These are phyloP conservation scores for Asarcornis scutulata DNA, from an alignment of 2,113 vertebrate species.

Conservation along the genomic window DNA sequence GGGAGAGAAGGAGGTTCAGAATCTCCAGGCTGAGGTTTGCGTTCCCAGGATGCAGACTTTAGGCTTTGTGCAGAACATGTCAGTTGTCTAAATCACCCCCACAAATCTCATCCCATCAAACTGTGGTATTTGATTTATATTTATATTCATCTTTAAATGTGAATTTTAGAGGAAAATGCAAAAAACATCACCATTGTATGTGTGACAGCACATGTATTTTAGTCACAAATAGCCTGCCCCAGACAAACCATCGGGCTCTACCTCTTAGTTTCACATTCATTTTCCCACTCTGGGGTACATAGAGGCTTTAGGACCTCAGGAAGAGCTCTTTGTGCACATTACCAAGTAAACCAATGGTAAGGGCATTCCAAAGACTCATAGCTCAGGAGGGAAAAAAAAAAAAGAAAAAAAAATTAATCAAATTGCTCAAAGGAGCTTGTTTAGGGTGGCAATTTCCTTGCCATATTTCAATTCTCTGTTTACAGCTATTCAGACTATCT, in stretches of 20 bases:
- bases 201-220: fast-evolving
- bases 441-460: slow-evolving; percentile 59
- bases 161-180: not conserved
- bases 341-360: not conserved
- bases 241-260: not conserved
- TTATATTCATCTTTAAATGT: not conserved
- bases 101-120: not conserved
- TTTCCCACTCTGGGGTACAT: not conserved
- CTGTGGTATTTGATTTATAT: not conserved
- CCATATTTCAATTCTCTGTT: slow-evolving; percentile 55
- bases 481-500: slow-evolving; percentile 48
- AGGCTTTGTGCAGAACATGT: not conserved
- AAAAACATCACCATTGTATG: not conserved
- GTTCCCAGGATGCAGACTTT: not conserved
- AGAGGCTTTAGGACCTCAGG: slow-evolving; percentile 11
- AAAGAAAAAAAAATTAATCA: not conserved
- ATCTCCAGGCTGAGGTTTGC: not conserved
- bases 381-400: not conserved
- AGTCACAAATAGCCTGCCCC: not conserved
- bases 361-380: slow-evolving; percentile 51
- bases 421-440: slow-evolving; percentile 45
- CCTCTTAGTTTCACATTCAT: not conserved
- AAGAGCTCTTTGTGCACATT: slow-evolving; percentile 25
- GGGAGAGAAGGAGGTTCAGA: not conserved
- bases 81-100: not conserved